Base-by-base conservation (phyloP, 2,797 vertebrate species). In the Silurus lanzhouensis region DNA sequence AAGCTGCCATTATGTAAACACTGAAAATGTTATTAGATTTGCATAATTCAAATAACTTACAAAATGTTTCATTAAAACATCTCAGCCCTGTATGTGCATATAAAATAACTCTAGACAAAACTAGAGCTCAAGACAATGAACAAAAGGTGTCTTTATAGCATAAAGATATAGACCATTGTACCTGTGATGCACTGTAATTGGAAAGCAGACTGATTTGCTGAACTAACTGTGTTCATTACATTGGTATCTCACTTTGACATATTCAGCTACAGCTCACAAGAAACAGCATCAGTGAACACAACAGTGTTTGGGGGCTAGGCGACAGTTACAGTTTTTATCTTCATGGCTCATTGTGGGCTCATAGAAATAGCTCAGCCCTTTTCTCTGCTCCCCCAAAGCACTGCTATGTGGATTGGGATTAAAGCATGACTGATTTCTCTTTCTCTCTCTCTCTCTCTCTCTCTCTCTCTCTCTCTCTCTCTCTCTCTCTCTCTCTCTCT, bases 331-430 rank as follows among this genome's bases (percentile, higher is more conserved):
- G 89, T 92, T 92, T 93, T 95, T 95, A 95, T 95, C 93, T 94
- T 86, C 89, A 92, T 91, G 89, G 93, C 93, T 95, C 94, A 94
- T 93, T 94, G 92, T 91, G 93, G 89, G 92, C 93, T 91, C 93
- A 91, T 92, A 93, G 93, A 94, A 94, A 95, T 92, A 94, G 92
- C 93, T 92, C 92, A 94, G 93, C 93, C 94, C 93, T 93, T 93
- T 93, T 93, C 92, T 91, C 91, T 93, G 89, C 90, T 94, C 92
- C 91, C 92, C 93, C 91, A 95, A 95, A 95, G 94, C 93, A 90
- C 92, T 90, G 93, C 91, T 94, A 92, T 95, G 94, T 95, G 94
- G 92, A 94, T 94, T 94, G 94, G 94, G 94, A 95, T 94, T 95
- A 94, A 78, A 84, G 92, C 77, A 81, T 78, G 64, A 48, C 84